Percentiles rank a stretch among this genome's conserved stretches.
Evolutionary conservation across 2,888 invertebrate species (phyloP).

Genomic region (Euproctis similis): DNA sequence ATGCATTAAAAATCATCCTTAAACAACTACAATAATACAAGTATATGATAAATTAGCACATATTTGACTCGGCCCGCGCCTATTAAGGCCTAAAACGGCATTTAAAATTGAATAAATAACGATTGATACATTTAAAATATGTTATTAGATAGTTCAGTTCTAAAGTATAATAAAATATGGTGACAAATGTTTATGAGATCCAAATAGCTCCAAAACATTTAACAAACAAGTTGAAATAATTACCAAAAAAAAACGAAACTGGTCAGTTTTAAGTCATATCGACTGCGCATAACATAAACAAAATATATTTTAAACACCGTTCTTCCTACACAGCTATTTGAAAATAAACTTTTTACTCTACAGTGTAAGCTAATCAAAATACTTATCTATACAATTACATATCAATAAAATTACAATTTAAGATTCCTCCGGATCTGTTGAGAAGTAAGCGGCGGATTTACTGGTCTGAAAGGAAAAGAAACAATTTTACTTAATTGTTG

Average conservation of each 20-base stretch:
- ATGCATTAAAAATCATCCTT: no score
- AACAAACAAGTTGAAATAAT: slow-evolving; percentile 21
- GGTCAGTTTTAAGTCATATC: slow-evolving; percentile 27
- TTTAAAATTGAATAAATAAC: no score
- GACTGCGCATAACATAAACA: slow-evolving; percentile 20
- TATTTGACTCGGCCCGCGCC: no score
- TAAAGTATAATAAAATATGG: no score
- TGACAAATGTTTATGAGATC: slow-evolving; percentile 26
- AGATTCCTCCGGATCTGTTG: slow-evolving; percentile 51
- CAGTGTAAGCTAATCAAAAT: slow-evolving; percentile 18
- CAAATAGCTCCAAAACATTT: slow-evolving; percentile 28
- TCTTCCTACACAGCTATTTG: slow-evolving; percentile 24
- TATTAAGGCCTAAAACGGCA: no score
- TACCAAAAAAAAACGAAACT: slow-evolving; percentile 17
- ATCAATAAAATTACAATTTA: no score
- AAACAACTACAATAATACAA: no score
- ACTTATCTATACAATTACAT: slow-evolving; percentile 13
- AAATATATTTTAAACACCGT: slow-evolving; percentile 12
- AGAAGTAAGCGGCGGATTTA: slow-evolving; percentile 50
- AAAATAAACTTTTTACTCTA: slow-evolving; percentile 16
- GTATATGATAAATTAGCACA: no score
- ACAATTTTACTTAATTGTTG: no score
- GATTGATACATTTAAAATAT: no score
- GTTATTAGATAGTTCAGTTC: no score
- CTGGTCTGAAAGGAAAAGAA: no score